Evolutionary conservation across 2,113 vertebrate species (phyloP), one percentile per base, ranked within the genome.

Genomic region (Chlorocebus sabaeus): DNA sequence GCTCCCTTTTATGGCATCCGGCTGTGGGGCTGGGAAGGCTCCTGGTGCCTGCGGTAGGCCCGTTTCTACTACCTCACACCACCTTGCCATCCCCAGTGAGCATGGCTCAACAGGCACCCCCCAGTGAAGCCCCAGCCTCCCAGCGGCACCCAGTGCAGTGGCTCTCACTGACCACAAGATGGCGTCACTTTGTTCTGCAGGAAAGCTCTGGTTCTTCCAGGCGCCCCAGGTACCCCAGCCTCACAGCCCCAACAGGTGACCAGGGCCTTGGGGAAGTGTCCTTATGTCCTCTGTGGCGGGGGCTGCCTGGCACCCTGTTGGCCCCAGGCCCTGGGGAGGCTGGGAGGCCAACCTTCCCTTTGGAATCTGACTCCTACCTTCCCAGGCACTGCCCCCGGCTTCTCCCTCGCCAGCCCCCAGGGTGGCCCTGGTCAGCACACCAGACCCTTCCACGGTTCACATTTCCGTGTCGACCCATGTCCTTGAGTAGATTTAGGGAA

Each of bases 391-490:
- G 59, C 38, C 78, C 61, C 38, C 18, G 52, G 75, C 40, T 9
- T 13, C n/a, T 79, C 14, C 32, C 59, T 38, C 4, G 14, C 17
- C 30, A 48, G 43, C n/a, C 78, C 20, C n/a, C 45, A 13, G 11
- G 27, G 10, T 4, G 68, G 40, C 89, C 55, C 20, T 45, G 40
- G 43, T 3, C 40, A 73, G 75, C 30, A 78, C 9, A 6, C 35
- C 10, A 1, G 22, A 55, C 22, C 35, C 67, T 20, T 16, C 40
- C 72, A 52, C 73, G 13, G 38, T 14, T 82, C 27, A 2, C 0
- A 1, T 10, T 48, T 59, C 75, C 13, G 0, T 35, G 17, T 64
- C 9, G 43, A 32, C 17, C 3, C 85, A 20, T 0, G 2, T 11
- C 17, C 50, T 73, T 1, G 14, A 85, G 88, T 2, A 30, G 10